These are phyloP conservation scores for Pseudochromis fuscus DNA, from an alignment of 2,797 vertebrate species.

Conservation along the genomic window DNA sequence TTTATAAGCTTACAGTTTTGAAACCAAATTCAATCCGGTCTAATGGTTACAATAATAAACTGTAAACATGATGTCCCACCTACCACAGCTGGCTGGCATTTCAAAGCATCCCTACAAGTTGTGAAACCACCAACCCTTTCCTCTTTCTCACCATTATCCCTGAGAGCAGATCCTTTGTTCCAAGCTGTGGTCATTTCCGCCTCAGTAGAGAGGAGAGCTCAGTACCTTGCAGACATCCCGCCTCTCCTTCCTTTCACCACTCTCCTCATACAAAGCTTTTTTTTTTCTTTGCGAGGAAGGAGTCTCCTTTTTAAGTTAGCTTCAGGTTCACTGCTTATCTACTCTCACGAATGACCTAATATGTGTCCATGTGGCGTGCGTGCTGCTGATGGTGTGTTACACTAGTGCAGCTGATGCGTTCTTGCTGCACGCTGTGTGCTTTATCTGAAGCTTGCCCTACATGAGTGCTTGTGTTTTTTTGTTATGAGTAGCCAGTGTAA, in stretches of 20 bases:
- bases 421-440: constrained; percentile 7
- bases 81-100: background rate
- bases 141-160: constrained; percentile 38
- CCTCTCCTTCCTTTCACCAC: constrained; percentile 36
- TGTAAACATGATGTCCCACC: background rate
- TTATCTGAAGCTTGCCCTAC: constrained; percentile 37
- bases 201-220: constrained; percentile 54
- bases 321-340: constrained; percentile 53
- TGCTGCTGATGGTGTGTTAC: constrained; percentile 36
- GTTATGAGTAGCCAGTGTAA: constrained; percentile 43
- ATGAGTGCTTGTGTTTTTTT: constrained; percentile 37
- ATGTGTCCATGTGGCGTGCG: constrained; percentile 31
- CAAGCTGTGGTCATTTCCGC: constrained; percentile 52
- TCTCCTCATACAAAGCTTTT: constrained; percentile 41
- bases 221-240: constrained; percentile 59
- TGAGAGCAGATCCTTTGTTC: constrained; percentile 63
- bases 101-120: constrained; percentile 8
- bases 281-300: constrained; percentile 19
- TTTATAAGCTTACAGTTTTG: too few relatives aligned
- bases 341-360: constrained; percentile 46
- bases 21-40: background rate
- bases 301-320: constrained; percentile 27
- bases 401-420: constrained; percentile 20
- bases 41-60: background rate
- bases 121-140: background rate